Evolutionary conservation across 2,113 vertebrate genomes (phyloP).

Genomic region (Seriola aureovittata): DNA sequence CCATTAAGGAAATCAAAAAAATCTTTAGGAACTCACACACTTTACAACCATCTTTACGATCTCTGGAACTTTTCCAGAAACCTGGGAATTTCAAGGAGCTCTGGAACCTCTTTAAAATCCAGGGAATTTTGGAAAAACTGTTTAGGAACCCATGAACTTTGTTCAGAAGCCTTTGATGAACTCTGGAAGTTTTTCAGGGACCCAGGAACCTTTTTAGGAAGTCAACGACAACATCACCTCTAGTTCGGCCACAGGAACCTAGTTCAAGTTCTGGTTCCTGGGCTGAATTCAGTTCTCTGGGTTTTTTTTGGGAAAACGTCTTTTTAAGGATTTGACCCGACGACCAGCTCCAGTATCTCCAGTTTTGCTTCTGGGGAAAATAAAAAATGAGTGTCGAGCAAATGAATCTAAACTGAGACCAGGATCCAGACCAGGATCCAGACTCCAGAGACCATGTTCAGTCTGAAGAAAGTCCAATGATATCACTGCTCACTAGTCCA

Average conservation of each 20-base stretch:
- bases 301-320: not conserved
- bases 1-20: not conserved
- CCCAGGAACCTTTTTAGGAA: not conserved
- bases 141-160: not conserved
- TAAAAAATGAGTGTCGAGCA: slow-evolving; percentile 1
- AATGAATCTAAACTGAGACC: not conserved
- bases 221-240: not conserved
- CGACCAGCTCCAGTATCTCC: not conserved
- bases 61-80: too few relatives aligned
- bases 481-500: slow-evolving; percentile 42
- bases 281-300: not conserved
- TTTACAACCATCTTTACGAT: too few relatives aligned
- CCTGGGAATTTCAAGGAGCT: too few relatives aligned
- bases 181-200: not conserved
- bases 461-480: slow-evolving; percentile 21
- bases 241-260: not conserved
- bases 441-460: not conserved
- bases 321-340: not conserved
- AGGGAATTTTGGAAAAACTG: too few relatives aligned
- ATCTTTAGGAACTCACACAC: not conserved
- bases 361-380: slow-evolving; percentile 20
- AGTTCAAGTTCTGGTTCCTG: slow-evolving; percentile 3
- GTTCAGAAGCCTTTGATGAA: not conserved
- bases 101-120: too few relatives aligned
- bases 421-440: slow-evolving; percentile 5